Percentiles rank a stretch among this genome's conserved stretches.
These are phyloP conservation scores for Stichopus horrens DNA, from an alignment of 53 echinoderm and acorn worm genomes.

Conservation along the genomic window DNA sequence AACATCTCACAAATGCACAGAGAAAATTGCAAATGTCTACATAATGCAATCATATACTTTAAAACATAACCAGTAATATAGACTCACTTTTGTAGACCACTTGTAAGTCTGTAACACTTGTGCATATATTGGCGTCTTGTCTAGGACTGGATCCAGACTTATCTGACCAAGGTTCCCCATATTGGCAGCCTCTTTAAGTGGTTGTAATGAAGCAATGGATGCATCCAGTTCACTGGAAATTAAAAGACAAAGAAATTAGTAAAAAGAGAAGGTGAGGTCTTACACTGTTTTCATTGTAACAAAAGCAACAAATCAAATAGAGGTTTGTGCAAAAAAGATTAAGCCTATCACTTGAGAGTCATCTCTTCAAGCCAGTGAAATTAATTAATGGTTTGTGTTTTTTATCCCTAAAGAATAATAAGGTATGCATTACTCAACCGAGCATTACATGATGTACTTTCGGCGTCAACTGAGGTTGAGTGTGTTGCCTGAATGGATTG, in stretches of 20 bases:
- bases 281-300: too few relatives aligned
- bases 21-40: background rate
- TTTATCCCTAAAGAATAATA: too few relatives aligned
- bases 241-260: background rate
- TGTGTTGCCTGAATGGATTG: too few relatives aligned
- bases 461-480: too few relatives aligned
- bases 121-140: constrained; percentile 84
- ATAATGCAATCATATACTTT: too few relatives aligned
- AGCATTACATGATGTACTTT: too few relatives aligned
- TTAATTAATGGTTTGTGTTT: too few relatives aligned
- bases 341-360: too few relatives aligned
- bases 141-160: constrained; percentile 80
- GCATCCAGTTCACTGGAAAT: constrained; percentile 76
- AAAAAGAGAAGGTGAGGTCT: background rate
- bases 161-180: constrained; percentile 77
- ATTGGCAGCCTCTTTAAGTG: constrained; percentile 62
- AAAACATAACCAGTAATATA: background rate
- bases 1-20: background rate
- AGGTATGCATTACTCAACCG: too few relatives aligned
- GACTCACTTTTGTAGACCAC: constrained; percentile 81
- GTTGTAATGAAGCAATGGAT: constrained; percentile 53
- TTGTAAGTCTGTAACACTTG: constrained; percentile 83
- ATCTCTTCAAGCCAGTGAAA: too few relatives aligned
- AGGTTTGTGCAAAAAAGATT: too few relatives aligned
- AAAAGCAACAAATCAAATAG: too few relatives aligned